Evolutionary conservation across 2,113 vertebrate species (phyloP), one percentile per base, ranked within the genome.

Genomic region (Equus przewalskii): DNA sequence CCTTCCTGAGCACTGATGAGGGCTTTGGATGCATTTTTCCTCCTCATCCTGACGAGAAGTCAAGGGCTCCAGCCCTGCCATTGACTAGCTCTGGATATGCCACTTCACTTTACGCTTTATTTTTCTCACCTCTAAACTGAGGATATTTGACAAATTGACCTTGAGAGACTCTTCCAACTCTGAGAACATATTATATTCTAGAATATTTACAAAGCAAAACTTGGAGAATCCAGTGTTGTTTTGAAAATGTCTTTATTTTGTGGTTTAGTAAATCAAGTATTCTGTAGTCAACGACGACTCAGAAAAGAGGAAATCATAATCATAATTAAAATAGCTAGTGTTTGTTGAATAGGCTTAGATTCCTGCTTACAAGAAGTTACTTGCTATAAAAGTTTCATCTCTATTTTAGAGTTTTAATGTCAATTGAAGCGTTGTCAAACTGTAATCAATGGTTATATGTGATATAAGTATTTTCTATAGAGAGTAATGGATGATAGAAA

Each of bases 71-170:
- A n/a, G 58, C 1, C 26, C 60, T 36, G 49, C 5, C 56, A 33
- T 15, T 18, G 22, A 67, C 22, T 5, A 51, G n/a, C n/a, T 73
- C n/a, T 3, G 89, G 41, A 56, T 6, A 18, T 2, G 2, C 21
- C 19, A 28, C 64, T 18, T 88, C 58, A 62, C 12, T 54, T 93
- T 78, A 15, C 26, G 64, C 19, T 60, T 75, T 64, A 33, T 46
- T 92, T 69, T 73, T 91, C 76, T 96, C 21, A 80, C n/a, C 30
- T 93, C 28, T 49, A 70, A 75, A 91, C 21, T 80, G 64, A 75
- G 72, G 18, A 69, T 56, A 75, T 92, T 65, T 88, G 95, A 79
- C 73, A 92, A 83, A 79, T 1, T 62, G 41, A 36, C 81, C 16
- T 91, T 73, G 16, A 88, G n/a, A 85, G 81, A 10, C 26, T 15